A percentile compares a stretch with the other conserved stretches of the same genome.
Conservation (phyloP, 2,113 vertebrate species). For the Callaeas wilsoni region DNA sequence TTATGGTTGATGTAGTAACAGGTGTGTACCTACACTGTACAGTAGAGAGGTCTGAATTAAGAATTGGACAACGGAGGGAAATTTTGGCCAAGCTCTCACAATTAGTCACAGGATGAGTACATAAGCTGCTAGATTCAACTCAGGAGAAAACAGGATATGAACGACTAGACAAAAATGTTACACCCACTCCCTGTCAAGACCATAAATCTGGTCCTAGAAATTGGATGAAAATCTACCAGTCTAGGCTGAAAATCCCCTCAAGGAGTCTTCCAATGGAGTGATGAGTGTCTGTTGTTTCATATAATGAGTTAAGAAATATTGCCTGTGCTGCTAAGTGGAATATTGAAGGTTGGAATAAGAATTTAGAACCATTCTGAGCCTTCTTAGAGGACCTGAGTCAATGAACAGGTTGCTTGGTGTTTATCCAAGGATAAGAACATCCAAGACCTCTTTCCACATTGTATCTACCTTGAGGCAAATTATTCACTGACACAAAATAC, state of each 20-base stretch:
- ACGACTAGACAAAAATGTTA: conserved; percentile 21
- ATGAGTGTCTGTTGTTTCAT: not conserved
- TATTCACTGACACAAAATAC: not conserved
- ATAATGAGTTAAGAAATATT: not conserved
- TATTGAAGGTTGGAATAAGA: not conserved
- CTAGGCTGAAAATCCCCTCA: not conserved
- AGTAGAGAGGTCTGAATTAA: not conserved
- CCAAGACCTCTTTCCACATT: not conserved
- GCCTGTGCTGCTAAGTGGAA: not conserved
- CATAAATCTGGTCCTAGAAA: not conserved
- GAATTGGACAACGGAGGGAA: not conserved
- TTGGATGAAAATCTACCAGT: not conserved
- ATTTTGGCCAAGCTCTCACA: not conserved
- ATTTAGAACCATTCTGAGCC: not conserved
- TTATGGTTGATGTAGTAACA: not conserved
- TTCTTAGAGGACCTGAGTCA: not conserved
- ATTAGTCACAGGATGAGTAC: conserved; percentile 12
- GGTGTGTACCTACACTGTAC: not conserved
- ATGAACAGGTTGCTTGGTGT: not conserved
- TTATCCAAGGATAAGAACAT: not conserved
- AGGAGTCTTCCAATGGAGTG: not conserved
- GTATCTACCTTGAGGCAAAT: not conserved
- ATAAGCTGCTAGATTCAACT: not conserved
- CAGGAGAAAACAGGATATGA: conserved; percentile 37
- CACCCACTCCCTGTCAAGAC: not conserved